These are phyloP conservation scores for Prunella himalayana DNA, from an alignment of 2,113 vertebrate genomes.

Conservation along the genomic window DNA sequence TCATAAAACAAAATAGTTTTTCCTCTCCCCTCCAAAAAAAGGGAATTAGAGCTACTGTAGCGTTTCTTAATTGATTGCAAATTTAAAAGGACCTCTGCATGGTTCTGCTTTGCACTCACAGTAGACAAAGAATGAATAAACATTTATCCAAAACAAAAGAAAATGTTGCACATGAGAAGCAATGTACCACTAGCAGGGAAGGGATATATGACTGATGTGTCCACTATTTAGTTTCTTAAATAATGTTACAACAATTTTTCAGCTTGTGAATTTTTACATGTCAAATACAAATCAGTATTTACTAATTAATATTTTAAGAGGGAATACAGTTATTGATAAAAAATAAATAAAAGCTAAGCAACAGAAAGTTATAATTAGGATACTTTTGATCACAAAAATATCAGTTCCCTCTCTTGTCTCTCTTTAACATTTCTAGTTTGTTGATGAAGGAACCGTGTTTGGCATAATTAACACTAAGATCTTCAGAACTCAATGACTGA, in stretches of 20 bases:
- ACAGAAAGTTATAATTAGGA: conserved; percentile 34
- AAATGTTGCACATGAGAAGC: not conserved
- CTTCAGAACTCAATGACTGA: conserved; percentile 92
- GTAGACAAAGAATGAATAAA: conserved; percentile 16
- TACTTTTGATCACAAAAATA: conserved; percentile 55
- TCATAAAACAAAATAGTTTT: not conserved
- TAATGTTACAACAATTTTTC: not conserved
- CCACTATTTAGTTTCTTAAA: not conserved
- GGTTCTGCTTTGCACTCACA: not conserved
- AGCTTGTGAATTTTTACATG: not conserved
- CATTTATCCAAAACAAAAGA: conserved; percentile 15
- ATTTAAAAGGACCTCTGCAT: conserved; percentile 1
- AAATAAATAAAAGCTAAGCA: conserved; percentile 23
- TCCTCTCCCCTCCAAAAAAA: not conserved
- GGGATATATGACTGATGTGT: not conserved
- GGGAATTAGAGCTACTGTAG: conserved; percentile 16
- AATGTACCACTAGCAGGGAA: not conserved
- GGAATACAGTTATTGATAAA: not conserved
- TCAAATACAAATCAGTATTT: not conserved
- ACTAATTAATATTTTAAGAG: not conserved
- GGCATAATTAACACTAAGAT: conserved; percentile 88
- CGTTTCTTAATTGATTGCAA: conserved; percentile 27
- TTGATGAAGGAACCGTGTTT: conserved; percentile 82
- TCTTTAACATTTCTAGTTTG: conserved; percentile 78
- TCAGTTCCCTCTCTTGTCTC: conserved; percentile 23